Evolutionary conservation across 2,113 vertebrate species (phyloP).

Genomic region (Natator depressus): DNA sequence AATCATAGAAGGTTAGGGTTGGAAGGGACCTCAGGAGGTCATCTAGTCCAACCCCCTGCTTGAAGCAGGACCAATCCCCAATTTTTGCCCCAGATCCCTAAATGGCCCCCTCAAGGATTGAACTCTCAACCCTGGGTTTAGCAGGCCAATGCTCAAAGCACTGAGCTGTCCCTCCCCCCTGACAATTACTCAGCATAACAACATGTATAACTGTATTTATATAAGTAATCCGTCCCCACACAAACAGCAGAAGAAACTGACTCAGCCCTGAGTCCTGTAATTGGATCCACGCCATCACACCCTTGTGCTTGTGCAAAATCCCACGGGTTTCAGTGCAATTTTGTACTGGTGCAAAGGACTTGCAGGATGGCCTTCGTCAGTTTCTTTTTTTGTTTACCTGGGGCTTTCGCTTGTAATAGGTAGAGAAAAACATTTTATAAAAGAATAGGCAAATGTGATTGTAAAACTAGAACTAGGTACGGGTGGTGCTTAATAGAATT

Average conservation of each 20-base stretch:
- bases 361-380: not conserved
- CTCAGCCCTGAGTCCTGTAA: fast-evolving
- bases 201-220: not conserved
- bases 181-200: too few relatives aligned
- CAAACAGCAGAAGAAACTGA: not conserved
- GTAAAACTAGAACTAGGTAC: not conserved
- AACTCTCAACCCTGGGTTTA: too few relatives aligned
- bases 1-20: too few relatives aligned
- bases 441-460: not conserved
- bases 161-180: too few relatives aligned
- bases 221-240: not conserved
- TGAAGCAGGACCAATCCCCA: too few relatives aligned
- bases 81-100: too few relatives aligned
- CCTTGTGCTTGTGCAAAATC: fast-evolving
- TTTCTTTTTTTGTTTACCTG: not conserved
- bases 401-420: not conserved
- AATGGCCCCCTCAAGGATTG: too few relatives aligned
- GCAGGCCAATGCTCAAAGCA: too few relatives aligned
- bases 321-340: not conserved
- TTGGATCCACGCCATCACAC: not conserved
- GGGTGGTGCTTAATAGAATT: not conserved
- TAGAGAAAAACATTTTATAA: not conserved
- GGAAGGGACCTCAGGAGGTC: too few relatives aligned
- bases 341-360: not conserved
- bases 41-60: too few relatives aligned